phyloP scores from a whole-genome alignment of 92 coral and sea anemone species.

The Parazoanthus darwini region DNA sequence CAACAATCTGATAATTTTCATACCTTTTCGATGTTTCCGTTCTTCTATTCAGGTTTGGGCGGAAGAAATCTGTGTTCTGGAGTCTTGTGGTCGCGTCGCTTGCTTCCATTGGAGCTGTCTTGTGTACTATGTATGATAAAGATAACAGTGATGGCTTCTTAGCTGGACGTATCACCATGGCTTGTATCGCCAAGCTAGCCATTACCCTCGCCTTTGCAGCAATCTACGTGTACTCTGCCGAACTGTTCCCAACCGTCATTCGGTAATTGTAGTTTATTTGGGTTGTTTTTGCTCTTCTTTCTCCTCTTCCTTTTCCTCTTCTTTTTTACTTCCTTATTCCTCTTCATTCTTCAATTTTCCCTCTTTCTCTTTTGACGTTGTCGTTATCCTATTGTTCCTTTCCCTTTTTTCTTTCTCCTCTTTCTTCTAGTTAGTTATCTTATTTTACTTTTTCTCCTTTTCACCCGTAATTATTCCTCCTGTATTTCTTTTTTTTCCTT shows the following conservation, averaged over 20 bases:
- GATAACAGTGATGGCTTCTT: neutral
- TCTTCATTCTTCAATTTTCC: too few species aligned
- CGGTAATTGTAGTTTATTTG: neutral
- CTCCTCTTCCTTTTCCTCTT: neutral
- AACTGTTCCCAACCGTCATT: slow-evolving; percentile 35
- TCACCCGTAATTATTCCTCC: neutral
- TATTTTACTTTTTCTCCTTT: neutral
- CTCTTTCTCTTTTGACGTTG: too few species aligned
- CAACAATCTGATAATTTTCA: too few species aligned
- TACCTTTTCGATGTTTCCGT: neutral
- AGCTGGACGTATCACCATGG: slow-evolving; percentile 35
- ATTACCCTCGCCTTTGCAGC: slow-evolving; percentile 28
- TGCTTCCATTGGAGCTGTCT: slow-evolving; percentile 25
- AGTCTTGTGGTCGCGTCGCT: slow-evolving; percentile 22
- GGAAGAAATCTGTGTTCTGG: slow-evolving; percentile 22
- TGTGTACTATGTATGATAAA: slow-evolving; percentile 20
- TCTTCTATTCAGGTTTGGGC: slow-evolving; percentile 14
- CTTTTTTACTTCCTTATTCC: too few species aligned
- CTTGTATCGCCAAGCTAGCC: slow-evolving; percentile 28
- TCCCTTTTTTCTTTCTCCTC: neutral
- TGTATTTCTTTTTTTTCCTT: too few species aligned
- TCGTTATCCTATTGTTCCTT: neutral
- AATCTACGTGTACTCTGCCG: slow-evolving; percentile 41
- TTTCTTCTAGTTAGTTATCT: too few species aligned
- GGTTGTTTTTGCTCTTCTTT: neutral